These are phyloP conservation scores for Atta colombica DNA, from an alignment of 1,140 invertebrate species.

Conservation along the genomic window DNA sequence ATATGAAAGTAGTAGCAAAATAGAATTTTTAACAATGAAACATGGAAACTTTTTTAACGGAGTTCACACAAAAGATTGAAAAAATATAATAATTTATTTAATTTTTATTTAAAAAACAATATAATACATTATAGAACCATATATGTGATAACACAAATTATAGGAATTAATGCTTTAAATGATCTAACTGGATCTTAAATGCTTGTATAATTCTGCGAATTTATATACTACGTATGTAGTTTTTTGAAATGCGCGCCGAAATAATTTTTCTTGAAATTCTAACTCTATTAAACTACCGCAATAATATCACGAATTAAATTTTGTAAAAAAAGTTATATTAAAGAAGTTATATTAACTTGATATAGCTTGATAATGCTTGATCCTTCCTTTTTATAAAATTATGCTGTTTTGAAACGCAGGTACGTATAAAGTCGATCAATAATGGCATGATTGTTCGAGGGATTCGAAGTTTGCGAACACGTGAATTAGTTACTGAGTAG, in stretches of 20 bases:
- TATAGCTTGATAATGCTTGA: neutral
- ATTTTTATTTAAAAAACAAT: neutral
- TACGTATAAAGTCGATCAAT: neutral
- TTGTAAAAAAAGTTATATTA: neutral
- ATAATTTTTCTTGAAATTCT: too few relatives aligned
- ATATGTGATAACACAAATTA: too few relatives aligned
- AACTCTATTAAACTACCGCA: too few relatives aligned
- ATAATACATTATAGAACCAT: too few relatives aligned
- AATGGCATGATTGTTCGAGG: neutral
- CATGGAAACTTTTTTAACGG: too few relatives aligned
- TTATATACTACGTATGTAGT: too few relatives aligned
- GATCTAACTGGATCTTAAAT: too few relatives aligned
- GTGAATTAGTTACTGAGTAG: slow-evolving; percentile 26
- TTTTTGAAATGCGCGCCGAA: too few relatives aligned
- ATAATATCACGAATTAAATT: too few relatives aligned
- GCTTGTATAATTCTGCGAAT: too few relatives aligned
- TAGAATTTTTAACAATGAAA: neutral
- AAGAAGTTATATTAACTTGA: neutral
- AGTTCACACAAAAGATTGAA: neutral
- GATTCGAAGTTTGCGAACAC: slow-evolving; percentile 17
- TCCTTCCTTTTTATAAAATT: neutral
- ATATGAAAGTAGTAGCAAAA: neutral
- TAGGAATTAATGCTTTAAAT: too few relatives aligned
- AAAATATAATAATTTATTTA: neutral
- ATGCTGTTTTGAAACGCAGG: neutral